phyloP scores from a whole-genome alignment of 2,113 vertebrate species.

The Pedionomus torquatus region DNA sequence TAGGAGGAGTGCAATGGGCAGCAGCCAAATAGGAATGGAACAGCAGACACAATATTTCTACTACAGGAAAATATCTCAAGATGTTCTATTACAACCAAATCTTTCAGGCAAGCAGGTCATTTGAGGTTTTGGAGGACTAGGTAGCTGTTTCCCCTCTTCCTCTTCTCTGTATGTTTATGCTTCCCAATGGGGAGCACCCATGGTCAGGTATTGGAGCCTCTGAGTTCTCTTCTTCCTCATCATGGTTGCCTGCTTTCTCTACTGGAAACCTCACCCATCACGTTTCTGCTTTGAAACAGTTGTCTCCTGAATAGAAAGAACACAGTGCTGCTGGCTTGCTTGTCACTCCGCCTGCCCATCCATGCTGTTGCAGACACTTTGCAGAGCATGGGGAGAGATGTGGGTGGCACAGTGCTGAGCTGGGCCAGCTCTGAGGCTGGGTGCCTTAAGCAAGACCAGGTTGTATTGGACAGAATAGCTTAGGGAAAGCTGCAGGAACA shows the following conservation, averaged over 20 bases:
- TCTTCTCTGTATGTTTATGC: background rate
- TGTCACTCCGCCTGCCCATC: background rate
- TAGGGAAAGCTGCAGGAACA: background rate
- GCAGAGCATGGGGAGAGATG: background rate
- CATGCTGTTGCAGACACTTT: background rate
- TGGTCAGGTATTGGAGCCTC: accelerated
- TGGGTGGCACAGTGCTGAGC: background rate
- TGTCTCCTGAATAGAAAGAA: background rate
- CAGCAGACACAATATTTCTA: background rate
- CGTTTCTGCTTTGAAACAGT: background rate
- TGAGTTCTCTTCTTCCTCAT: background rate
- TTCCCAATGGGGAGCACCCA: background rate
- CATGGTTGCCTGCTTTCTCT: background rate
- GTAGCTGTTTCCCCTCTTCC: background rate
- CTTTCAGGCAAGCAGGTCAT: background rate
- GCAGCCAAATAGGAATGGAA: background rate
- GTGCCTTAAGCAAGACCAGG: background rate
- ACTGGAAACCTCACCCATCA: background rate
- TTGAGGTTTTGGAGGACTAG: background rate
- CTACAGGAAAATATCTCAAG: background rate
- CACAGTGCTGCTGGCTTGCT: background rate
- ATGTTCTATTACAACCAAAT: background rate
- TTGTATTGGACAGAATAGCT: background rate
- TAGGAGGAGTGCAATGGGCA: background rate
- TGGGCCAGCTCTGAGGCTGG: background rate